Percentiles rank a stretch among this genome's conserved stretches.
These are phyloP conservation scores for Grapholita molesta DNA, from an alignment of 1,140 invertebrate genomes.

Conservation along the genomic window DNA sequence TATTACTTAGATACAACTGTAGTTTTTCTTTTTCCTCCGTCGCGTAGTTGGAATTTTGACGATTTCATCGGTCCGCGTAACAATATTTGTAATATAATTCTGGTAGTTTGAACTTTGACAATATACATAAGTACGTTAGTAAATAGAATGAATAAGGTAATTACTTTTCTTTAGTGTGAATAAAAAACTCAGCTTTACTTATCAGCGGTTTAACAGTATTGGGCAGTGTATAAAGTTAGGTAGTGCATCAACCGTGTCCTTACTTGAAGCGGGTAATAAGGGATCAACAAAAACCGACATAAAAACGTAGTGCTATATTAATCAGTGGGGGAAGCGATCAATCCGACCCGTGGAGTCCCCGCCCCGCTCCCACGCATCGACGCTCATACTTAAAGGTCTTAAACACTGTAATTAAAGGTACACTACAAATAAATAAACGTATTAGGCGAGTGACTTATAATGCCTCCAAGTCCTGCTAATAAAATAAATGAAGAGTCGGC, in stretches of 20 bases:
- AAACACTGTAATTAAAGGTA: slow-evolving; percentile 49
- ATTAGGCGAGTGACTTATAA: slow-evolving; percentile 55
- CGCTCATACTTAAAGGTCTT: slow-evolving; percentile 31
- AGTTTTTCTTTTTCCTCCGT: no score
- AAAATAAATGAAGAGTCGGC: slow-evolving; percentile 60
- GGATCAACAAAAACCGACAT: not conserved
- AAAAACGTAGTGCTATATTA: not conserved
- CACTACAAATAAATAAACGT: slow-evolving; percentile 53
- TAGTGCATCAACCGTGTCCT: not conserved
- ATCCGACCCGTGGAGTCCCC: not conserved
- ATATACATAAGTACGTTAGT: no score
- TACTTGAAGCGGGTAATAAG: not conserved
- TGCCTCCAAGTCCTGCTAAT: slow-evolving; percentile 52
- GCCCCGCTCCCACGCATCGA: slow-evolving; percentile 32
- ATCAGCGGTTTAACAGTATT: no score
- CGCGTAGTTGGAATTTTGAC: no score
- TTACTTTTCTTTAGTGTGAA: no score
- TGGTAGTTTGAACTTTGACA: no score
- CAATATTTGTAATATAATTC: no score
- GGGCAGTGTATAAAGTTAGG: no score
- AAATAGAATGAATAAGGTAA: no score
- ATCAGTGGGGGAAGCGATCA: not conserved
- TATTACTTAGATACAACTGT: no score
- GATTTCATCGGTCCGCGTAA: no score
- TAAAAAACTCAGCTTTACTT: no score